A percentile compares a stretch with the other conserved stretches of the same genome.
phyloP scores from a whole-genome alignment of 2,888 invertebrate genomes.

The Cosmorhoe ocellata region DNA sequence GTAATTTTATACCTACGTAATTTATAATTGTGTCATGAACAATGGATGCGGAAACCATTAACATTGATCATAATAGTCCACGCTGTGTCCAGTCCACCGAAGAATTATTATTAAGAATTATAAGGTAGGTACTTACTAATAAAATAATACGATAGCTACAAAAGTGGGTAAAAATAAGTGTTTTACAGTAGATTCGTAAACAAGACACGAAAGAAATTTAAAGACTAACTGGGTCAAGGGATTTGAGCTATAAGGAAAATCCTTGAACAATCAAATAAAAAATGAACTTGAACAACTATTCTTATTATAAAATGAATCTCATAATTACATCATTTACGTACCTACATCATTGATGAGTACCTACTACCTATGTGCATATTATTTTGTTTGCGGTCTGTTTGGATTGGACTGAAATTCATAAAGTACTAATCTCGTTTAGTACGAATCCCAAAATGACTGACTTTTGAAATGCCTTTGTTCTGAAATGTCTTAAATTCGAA shows the following conservation, averaged over 20 bases:
- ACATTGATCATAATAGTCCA: slow-evolving; percentile 4
- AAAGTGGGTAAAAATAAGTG: too few species aligned
- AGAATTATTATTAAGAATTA: background rate
- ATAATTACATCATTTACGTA: background rate
- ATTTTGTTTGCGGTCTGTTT: too few species aligned
- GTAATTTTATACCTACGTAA: slow-evolving; percentile 6
- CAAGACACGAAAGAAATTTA: background rate
- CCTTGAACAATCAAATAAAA: background rate
- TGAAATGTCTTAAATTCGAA: too few species aligned
- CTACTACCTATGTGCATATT: too few species aligned
- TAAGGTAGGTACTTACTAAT: too few species aligned
- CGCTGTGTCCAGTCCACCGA: background rate
- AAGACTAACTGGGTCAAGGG: background rate
- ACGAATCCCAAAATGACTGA: too few species aligned
- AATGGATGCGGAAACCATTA: slow-evolving; percentile 15
- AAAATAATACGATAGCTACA: too few species aligned
- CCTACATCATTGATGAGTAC: background rate
- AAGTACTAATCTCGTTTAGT: too few species aligned
- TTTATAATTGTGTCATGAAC: slow-evolving; percentile 9
- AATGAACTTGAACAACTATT: background rate
- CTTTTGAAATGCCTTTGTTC: too few species aligned
- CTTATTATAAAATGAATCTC: background rate
- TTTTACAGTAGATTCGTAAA: too few species aligned
- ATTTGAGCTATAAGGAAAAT: background rate
- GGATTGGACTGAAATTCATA: too few species aligned